Conservation (phyloP, 2,113 vertebrate genomes). For the Xiphophorus hellerii region DNA sequence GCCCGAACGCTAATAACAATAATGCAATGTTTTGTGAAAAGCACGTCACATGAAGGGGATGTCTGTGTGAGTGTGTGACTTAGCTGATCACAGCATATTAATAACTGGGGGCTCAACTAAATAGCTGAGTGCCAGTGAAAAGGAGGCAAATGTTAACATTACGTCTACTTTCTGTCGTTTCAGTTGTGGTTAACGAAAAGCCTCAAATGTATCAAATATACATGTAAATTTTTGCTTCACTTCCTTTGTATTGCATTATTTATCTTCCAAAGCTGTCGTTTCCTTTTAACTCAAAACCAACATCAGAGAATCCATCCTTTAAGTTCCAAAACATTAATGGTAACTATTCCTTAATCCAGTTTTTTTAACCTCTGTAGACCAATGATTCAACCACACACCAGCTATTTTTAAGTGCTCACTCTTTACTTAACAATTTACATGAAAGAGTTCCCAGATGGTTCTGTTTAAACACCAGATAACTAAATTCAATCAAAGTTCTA, state of each 20-base stretch:
- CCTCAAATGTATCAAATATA: background rate
- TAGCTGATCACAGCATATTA: conserved; percentile 40
- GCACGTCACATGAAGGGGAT: conserved; percentile 55
- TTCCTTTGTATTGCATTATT: background rate
- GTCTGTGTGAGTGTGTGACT: conserved; percentile 26
- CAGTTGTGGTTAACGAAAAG: conserved; percentile 11
- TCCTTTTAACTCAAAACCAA: background rate
- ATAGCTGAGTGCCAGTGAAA: conserved; percentile 51
- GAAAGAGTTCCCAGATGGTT: background rate
- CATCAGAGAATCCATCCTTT: background rate
- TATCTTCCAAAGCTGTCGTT: background rate
- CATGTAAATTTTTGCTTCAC: background rate
- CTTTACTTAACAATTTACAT: background rate
- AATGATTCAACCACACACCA: background rate
- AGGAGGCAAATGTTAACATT: conserved; percentile 34
- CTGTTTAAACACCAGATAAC: background rate
- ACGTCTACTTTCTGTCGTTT: conserved; percentile 23
- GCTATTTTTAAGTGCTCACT: background rate
- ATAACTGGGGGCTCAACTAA: conserved; percentile 42
- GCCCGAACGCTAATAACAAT: conserved; percentile 76
- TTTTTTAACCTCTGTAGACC: no score
- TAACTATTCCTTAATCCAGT: no score
- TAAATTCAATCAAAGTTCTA: background rate
- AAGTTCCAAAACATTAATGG: background rate
- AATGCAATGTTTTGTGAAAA: conserved; percentile 78